These are phyloP conservation scores for Seriola rivoliana DNA, from an alignment of 2,113 vertebrate genomes.

Conservation along the genomic window DNA sequence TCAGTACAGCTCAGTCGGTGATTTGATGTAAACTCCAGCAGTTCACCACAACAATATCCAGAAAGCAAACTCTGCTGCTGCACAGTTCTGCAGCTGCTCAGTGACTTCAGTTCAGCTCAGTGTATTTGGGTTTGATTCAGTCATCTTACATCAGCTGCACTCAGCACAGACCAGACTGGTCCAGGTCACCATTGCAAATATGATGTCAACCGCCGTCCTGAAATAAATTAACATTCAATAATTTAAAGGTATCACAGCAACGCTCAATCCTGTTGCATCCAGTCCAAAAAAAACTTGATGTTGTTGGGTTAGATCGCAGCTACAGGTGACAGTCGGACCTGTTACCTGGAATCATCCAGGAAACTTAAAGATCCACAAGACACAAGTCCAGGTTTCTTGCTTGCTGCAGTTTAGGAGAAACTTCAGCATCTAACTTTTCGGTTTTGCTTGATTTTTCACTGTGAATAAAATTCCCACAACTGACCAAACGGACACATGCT, in stretches of 20 bases:
- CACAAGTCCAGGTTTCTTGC: background rate
- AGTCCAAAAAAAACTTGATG: background rate
- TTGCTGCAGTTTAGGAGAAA: background rate
- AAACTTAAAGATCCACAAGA: no score
- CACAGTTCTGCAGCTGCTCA: background rate
- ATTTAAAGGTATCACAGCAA: slow-evolving; percentile 15
- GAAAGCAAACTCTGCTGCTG: background rate
- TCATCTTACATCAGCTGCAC: background rate
- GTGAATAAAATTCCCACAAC: background rate
- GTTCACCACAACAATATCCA: no score
- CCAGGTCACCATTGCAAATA: background rate
- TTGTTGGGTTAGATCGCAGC: background rate
- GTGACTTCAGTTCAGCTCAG: background rate
- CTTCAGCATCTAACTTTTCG: background rate
- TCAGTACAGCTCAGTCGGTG: background rate
- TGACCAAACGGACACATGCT: background rate
- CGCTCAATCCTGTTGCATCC: background rate
- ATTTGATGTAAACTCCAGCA: background rate
- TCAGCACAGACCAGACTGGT: background rate
- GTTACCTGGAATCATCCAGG: background rate
- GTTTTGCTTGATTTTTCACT: background rate
- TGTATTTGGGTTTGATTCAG: background rate
- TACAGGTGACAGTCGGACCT: background rate
- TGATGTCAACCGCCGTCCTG: background rate
- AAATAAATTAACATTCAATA: slow-evolving; percentile 53